These are phyloP conservation scores for Hippolais icterina DNA, from an alignment of 2,113 vertebrate genomes.

Conservation along the genomic window DNA sequence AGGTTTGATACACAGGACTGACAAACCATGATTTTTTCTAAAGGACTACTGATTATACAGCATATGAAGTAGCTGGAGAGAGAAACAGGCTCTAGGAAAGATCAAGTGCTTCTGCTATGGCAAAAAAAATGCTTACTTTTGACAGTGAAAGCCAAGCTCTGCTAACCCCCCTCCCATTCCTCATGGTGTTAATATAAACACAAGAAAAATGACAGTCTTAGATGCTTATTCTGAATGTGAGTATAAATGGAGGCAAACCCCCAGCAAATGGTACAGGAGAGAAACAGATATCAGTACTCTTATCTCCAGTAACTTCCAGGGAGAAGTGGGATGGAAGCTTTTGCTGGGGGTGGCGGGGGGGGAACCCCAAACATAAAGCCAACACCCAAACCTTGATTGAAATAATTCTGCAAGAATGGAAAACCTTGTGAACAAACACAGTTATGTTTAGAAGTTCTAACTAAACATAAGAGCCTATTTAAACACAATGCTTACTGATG, in stretches of 20 bases:
- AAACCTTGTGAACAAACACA: neutral
- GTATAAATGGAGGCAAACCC: neutral
- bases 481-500: neutral
- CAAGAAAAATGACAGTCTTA: neutral
- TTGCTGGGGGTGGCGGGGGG: rapidly evolving
- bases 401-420: neutral
- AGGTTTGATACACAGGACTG: neutral
- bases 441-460: neutral
- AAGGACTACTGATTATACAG: neutral
- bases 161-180: neutral
- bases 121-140: neutral
- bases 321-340: neutral
- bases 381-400: neutral
- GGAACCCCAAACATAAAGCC: neutral
- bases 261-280: neutral
- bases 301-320: neutral
- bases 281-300: neutral
- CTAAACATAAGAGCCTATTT: rapidly evolving
- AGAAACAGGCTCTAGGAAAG: neutral
- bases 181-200: neutral
- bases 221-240: neutral
- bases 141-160: neutral
- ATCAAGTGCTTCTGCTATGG: neutral
- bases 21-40: neutral
- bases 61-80: neutral